Percentiles rank a stretch among this genome's conserved stretches.
Conservation (phyloP, 2,888 invertebrate genomes). For the Cantharis rustica region DNA sequence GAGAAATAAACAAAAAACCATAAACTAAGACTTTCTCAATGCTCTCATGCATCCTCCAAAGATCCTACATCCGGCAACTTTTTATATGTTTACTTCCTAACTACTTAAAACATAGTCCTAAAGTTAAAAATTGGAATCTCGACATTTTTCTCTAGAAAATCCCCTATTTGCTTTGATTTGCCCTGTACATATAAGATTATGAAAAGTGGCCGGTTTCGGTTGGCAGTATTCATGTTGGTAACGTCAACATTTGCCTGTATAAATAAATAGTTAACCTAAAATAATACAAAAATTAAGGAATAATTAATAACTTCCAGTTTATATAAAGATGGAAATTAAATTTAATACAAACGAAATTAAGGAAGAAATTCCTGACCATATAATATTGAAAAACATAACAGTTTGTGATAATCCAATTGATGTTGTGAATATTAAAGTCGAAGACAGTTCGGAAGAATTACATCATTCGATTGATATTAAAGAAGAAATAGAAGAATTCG, state of each 20-base stretch:
- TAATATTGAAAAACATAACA: neutral
- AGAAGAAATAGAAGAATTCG: neutral
- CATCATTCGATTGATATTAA: neutral
- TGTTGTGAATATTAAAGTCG: neutral
- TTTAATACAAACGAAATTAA: neutral
- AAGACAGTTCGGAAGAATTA: neutral
- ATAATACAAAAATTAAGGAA: neutral
- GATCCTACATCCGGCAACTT: too few relatives aligned
- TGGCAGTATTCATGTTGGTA: neutral
- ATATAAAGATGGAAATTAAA: neutral
- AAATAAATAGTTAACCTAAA: neutral
- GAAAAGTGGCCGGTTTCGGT: neutral
- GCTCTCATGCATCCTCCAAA: too few relatives aligned
- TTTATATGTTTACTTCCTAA: too few relatives aligned
- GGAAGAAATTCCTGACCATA: neutral
- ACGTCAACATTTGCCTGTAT: neutral
- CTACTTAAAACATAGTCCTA: too few relatives aligned
- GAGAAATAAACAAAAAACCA: too few relatives aligned
- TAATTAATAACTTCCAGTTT: too few relatives aligned
- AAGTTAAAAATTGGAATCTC: too few relatives aligned
- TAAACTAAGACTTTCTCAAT: too few relatives aligned
- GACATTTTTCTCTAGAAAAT: too few relatives aligned
- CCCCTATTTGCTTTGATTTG: neutral
- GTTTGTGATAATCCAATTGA: neutral
- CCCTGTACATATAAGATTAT: neutral